Evolutionary conservation across 2,888 invertebrate species (phyloP).

Genomic region (Latrodectus elegans): DNA sequence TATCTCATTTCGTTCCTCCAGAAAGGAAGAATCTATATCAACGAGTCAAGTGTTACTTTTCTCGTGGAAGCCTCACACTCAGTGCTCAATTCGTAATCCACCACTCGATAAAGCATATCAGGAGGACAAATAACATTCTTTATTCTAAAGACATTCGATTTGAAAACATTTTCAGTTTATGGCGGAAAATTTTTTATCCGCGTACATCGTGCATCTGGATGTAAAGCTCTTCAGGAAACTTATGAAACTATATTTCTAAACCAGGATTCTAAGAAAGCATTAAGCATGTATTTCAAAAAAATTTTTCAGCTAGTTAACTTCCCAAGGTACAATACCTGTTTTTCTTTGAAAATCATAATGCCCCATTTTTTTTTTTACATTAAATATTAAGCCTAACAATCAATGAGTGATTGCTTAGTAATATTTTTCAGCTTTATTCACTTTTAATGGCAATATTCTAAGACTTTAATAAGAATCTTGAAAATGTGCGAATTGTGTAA

Average conservation of each 20-base stretch:
- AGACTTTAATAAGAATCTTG: not conserved
- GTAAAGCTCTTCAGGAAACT: conserved; percentile 32
- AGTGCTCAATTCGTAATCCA: conserved; percentile 63
- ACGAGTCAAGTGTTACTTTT: conserved; percentile 43
- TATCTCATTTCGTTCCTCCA: conserved; percentile 48
- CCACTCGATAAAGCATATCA: conserved; percentile 63
- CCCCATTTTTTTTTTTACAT: not conserved
- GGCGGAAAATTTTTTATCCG: conserved; percentile 17
- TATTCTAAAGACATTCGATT: conserved; percentile 54
- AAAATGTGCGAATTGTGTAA: not conserved
- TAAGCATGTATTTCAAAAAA: not conserved
- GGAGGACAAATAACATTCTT: conserved; percentile 46
- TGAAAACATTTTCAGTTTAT: conserved; percentile 12
- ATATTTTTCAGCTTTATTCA: too few species aligned
- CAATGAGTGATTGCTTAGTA: too few species aligned
- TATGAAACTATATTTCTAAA: conserved; percentile 21
- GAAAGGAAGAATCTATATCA: not conserved
- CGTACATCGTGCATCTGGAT: conserved; percentile 22
- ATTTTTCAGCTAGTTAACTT: too few species aligned
- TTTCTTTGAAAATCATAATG: not conserved
- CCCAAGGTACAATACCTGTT: too few species aligned
- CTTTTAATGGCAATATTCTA: not conserved
- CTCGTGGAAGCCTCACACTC: conserved; percentile 29
- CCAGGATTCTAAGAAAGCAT: conserved; percentile 8
- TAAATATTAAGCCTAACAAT: not conserved